Conservation (phyloP, 2,888 invertebrate species). For the Lasius platythorax region DNA sequence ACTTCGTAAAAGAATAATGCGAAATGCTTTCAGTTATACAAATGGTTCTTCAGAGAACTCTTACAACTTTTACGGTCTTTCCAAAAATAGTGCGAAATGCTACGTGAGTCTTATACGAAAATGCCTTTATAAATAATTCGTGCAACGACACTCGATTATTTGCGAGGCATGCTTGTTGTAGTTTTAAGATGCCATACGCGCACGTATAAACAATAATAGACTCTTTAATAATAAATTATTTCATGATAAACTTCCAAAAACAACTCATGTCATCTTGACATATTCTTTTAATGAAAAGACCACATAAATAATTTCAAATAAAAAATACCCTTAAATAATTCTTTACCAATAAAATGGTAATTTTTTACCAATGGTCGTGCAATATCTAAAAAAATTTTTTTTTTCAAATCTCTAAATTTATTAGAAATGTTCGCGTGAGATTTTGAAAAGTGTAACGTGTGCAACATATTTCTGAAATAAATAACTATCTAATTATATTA, state of each 20-base stretch:
- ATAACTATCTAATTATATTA: not conserved
- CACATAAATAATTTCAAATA: not conserved
- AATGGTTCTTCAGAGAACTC: slow-evolving; percentile 1
- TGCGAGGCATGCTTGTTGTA: not conserved
- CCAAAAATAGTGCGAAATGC: not conserved
- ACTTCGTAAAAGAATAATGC: not conserved
- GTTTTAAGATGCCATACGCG: not conserved
- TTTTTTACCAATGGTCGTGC: not conserved
- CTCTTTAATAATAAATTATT: not conserved
- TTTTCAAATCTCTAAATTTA: not conserved
- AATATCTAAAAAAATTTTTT: not conserved
- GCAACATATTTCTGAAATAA: not conserved
- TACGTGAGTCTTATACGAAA: not conserved
- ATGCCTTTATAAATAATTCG: slow-evolving; percentile 10
- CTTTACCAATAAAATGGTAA: not conserved
- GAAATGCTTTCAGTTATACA: not conserved
- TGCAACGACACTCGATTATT: not conserved
- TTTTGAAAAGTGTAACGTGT: not conserved
- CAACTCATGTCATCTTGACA: not conserved
- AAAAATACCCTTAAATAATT: not conserved
- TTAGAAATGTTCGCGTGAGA: not conserved
- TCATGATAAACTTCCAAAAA: slow-evolving; percentile 1
- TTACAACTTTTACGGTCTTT: not conserved
- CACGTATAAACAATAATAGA: not conserved
- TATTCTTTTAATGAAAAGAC: not conserved